Evolutionary conservation across 2,113 vertebrate genomes (phyloP).

Genomic region (Corythornis madagascariensis): DNA sequence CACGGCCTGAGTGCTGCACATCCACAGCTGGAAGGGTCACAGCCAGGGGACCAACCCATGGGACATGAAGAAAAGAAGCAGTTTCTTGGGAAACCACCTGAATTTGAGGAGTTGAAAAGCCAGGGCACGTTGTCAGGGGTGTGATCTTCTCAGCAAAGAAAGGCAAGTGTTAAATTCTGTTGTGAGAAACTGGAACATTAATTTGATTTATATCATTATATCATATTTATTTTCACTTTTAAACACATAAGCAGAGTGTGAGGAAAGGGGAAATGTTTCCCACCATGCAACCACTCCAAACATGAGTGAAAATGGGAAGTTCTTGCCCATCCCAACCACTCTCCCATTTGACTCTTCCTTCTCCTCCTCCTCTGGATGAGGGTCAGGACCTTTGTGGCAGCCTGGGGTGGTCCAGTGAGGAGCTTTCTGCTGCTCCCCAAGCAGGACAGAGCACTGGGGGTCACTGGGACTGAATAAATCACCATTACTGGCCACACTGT

Average conservation of each 20-base stretch:
- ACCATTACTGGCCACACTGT: not conserved
- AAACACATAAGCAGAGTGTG: not conserved
- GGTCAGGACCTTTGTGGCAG: not conserved
- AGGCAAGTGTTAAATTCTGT: not conserved
- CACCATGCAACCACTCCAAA: not conserved
- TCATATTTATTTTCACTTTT: not conserved
- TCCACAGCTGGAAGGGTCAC: not conserved
- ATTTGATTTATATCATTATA: not conserved
- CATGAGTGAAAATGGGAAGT: not conserved
- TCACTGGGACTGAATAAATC: not conserved
- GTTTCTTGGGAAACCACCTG: not conserved
- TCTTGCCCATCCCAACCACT: not conserved
- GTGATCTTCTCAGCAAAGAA: not conserved
- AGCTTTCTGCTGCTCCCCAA: not conserved
- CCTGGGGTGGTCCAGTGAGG: not conserved
- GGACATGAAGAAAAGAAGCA: not conserved
- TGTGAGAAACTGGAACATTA: not conserved
- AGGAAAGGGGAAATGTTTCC: not conserved
- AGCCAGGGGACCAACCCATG: not conserved
- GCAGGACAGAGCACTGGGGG: not conserved
- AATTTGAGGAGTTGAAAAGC: not conserved
- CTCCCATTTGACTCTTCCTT: not conserved
- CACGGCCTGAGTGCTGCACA: accelerated
- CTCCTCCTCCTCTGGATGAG: not conserved
- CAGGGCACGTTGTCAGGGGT: not conserved